These are phyloP conservation scores for Lineus longissimus DNA, from an alignment of 1,140 invertebrate genomes.

Conservation along the genomic window DNA sequence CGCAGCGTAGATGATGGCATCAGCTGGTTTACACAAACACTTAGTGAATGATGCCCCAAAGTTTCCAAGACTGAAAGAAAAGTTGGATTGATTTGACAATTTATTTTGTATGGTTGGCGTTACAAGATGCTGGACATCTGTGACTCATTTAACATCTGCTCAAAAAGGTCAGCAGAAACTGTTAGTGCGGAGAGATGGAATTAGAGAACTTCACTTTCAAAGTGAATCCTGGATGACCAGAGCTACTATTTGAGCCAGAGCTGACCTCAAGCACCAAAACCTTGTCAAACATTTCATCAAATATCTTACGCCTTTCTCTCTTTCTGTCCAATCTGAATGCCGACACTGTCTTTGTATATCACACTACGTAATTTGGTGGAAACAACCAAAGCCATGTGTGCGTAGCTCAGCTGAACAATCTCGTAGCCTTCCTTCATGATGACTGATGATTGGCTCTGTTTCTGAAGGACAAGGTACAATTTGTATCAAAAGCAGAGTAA, in stretches of 20 bases:
- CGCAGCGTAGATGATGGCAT: slow-evolving; percentile 65
- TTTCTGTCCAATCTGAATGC: slow-evolving; percentile 77
- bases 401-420: slow-evolving; percentile 80
- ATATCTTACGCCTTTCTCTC: slow-evolving; percentile 73
- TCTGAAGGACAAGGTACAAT: slow-evolving; percentile 58
- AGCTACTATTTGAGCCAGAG: too few species aligned
- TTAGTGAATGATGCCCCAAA: slow-evolving; percentile 52
- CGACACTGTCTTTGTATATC: slow-evolving; percentile 63
- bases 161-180: too few species aligned
- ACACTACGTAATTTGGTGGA: slow-evolving; percentile 76
- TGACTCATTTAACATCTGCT: too few species aligned
- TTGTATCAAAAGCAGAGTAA: slow-evolving; percentile 13
- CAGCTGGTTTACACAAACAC: slow-evolving; percentile 35
- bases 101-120: too few species aligned
- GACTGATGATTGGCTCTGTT: slow-evolving; percentile 76
- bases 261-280: too few species aligned
- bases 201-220: too few species aligned
- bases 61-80: slow-evolving; percentile 40
- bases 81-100: too few species aligned
- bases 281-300: too few species aligned
- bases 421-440: slow-evolving; percentile 76
- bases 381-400: slow-evolving; percentile 70
- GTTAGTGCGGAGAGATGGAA: too few species aligned
- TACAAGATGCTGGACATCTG: too few species aligned
- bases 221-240: too few species aligned